phyloP scores from a whole-genome alignment of 2,888 invertebrate genomes.

The Nudaria mundana region DNA sequence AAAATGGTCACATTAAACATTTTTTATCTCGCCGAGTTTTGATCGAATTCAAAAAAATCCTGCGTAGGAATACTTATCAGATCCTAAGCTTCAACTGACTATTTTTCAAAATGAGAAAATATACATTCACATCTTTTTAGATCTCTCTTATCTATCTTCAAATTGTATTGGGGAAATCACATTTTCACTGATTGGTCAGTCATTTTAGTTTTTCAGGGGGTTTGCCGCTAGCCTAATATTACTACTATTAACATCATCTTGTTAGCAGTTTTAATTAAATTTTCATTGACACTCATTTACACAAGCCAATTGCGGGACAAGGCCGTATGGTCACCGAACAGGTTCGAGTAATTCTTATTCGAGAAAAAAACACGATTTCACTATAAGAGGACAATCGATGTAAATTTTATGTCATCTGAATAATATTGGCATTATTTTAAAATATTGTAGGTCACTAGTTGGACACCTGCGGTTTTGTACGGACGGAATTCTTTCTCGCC shows the following conservation, averaged over 20 bases:
- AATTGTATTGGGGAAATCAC: too few relatives aligned
- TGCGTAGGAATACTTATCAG: too few relatives aligned
- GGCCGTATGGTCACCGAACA: conserved; percentile 25
- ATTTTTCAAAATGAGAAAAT: too few relatives aligned
- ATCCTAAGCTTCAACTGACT: too few relatives aligned
- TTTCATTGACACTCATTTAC: conserved; percentile 44
- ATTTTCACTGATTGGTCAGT: too few relatives aligned
- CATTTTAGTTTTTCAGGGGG: too few relatives aligned
- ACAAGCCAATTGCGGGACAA: conserved; percentile 34
- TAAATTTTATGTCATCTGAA: conserved; percentile 9
- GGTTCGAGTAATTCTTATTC: conserved; percentile 12
- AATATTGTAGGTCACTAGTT: background rate
- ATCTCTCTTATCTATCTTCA: too few relatives aligned
- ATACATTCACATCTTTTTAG: too few relatives aligned
- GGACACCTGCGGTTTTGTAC: background rate
- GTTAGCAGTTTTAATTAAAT: conserved; percentile 28
- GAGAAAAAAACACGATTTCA: conserved; percentile 21
- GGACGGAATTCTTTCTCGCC: background rate
- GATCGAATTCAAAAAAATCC: too few relatives aligned
- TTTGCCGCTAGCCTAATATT: too few relatives aligned
- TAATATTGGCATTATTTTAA: conserved; percentile 7
- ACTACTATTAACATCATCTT: conserved; percentile 6
- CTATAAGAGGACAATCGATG: conserved; percentile 4
- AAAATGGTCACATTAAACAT: too few relatives aligned
- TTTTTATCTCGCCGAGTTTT: too few relatives aligned